These are phyloP conservation scores for Apotomis betuletana DNA, from an alignment of 2,888 invertebrate species.

Conservation along the genomic window DNA sequence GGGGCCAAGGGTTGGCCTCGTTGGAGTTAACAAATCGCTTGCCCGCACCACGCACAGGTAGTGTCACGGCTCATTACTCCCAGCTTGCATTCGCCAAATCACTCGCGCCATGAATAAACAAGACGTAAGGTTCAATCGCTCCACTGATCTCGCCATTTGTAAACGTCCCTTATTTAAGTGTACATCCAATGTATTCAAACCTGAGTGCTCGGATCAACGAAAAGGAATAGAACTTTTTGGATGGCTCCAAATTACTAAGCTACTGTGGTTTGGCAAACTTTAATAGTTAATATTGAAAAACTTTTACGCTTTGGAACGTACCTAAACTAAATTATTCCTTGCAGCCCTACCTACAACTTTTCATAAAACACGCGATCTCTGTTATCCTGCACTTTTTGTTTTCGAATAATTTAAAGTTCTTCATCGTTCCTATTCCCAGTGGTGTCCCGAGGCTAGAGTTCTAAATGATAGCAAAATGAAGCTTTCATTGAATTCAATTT, in stretches of 20 bases:
- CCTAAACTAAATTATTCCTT: slow-evolving; percentile 52
- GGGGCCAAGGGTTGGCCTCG: slow-evolving; percentile 58
- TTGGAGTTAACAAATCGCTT: slow-evolving; percentile 66
- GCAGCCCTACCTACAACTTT: slow-evolving; percentile 54
- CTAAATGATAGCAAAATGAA: slow-evolving; percentile 45
- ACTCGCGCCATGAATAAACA: slow-evolving; percentile 68
- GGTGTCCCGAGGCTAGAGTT: slow-evolving; percentile 45
- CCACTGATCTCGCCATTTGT: slow-evolving; percentile 44
- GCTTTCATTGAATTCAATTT: slow-evolving; percentile 35
- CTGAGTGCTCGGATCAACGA: not conserved
- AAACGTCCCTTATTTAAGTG: slow-evolving; percentile 36
- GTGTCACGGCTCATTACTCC: slow-evolving; percentile 73
- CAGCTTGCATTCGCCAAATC: slow-evolving; percentile 71
- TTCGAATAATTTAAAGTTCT: slow-evolving; percentile 58
- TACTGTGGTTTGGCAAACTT: not conserved
- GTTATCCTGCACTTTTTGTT: slow-evolving; percentile 61
- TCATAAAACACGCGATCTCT: slow-evolving; percentile 60
- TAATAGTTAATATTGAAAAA: slow-evolving; percentile 40
- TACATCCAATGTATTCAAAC: slow-evolving; percentile 14
- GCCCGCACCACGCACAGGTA: slow-evolving; percentile 69
- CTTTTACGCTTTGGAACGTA: slow-evolving; percentile 49
- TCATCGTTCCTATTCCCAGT: slow-evolving; percentile 50
- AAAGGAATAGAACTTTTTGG: not conserved
- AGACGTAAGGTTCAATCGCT: slow-evolving; percentile 54
- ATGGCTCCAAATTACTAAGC: not conserved